These are phyloP conservation scores for Ceuthmochares aereus DNA, from an alignment of 2,113 vertebrate genomes.

Conservation along the genomic window DNA sequence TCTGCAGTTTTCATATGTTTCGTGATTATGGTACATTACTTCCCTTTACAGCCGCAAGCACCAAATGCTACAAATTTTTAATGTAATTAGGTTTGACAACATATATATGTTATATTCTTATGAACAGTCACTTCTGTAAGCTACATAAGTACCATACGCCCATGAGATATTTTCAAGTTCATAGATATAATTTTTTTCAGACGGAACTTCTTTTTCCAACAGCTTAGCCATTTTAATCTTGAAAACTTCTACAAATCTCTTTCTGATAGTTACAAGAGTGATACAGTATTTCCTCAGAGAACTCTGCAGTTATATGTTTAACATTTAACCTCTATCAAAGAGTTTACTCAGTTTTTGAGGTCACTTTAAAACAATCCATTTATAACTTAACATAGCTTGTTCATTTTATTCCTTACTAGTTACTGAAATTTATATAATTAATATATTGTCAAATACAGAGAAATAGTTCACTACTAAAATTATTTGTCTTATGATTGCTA, in stretches of 20 bases:
- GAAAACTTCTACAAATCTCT: constrained; percentile 31
- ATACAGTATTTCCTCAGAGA: constrained; percentile 7
- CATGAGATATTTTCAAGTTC: constrained; percentile 25
- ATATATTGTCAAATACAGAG: not conserved
- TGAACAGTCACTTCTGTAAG: not conserved
- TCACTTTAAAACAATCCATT: not conserved
- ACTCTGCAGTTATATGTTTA: not conserved
- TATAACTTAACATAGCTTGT: not conserved
- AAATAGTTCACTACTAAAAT: not conserved
- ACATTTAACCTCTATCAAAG: not conserved
- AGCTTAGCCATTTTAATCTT: not conserved
- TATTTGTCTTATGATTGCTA: not conserved
- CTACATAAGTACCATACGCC: not conserved
- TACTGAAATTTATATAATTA: not conserved
- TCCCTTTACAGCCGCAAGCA: constrained; percentile 51
- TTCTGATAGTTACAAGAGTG: constrained; percentile 7
- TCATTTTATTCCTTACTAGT: not conserved
- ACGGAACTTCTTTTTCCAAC: not conserved
- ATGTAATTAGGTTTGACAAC: constrained; percentile 42
- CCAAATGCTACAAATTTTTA: not conserved
- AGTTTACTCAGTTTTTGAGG: not conserved
- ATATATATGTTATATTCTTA: not conserved
- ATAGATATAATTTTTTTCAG: not conserved
- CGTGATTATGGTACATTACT: constrained; percentile 20
- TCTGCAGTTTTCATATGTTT: constrained; percentile 48